Evolutionary conservation across 2,888 invertebrate species (phyloP).

Genomic region (Caradrina kadenii): DNA sequence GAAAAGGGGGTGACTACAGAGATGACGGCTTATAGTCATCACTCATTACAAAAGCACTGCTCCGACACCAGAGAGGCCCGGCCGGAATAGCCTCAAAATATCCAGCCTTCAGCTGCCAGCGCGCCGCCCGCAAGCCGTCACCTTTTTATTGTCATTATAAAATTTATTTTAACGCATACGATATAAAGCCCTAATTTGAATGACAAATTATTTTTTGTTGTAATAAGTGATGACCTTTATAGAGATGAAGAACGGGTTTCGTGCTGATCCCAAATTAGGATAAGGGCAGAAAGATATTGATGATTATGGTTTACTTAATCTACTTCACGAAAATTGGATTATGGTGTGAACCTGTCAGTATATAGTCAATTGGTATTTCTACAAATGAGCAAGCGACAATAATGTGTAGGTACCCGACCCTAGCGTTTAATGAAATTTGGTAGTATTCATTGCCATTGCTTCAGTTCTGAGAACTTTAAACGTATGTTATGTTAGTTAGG

Average conservation of each 20-base stretch:
- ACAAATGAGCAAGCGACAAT: constrained; percentile 24
- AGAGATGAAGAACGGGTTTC: background rate
- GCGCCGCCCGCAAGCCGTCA: no score
- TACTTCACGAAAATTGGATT: background rate
- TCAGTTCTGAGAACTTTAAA: constrained; percentile 19
- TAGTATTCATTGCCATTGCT: constrained; percentile 11
- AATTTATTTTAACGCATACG: no score
- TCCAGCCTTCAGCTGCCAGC: no score
- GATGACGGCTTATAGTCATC: no score
- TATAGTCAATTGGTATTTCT: constrained; percentile 22
- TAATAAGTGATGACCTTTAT: no score
- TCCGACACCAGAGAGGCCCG: no score
- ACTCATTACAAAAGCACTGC: no score
- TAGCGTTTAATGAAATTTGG: constrained; percentile 22
- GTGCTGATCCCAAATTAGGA: background rate
- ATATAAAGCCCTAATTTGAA: no score
- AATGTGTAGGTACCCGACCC: constrained; percentile 15
- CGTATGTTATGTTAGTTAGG: background rate
- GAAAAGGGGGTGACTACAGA: background rate
- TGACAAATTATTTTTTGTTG: no score
- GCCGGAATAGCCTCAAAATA: no score
- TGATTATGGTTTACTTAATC: background rate
- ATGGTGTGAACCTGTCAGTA: background rate
- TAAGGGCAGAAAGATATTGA: background rate
- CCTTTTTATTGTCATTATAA: no score